These are phyloP conservation scores for Lepisosteus osseus DNA, from an alignment of 2,113 vertebrate species.

Conservation along the genomic window DNA sequence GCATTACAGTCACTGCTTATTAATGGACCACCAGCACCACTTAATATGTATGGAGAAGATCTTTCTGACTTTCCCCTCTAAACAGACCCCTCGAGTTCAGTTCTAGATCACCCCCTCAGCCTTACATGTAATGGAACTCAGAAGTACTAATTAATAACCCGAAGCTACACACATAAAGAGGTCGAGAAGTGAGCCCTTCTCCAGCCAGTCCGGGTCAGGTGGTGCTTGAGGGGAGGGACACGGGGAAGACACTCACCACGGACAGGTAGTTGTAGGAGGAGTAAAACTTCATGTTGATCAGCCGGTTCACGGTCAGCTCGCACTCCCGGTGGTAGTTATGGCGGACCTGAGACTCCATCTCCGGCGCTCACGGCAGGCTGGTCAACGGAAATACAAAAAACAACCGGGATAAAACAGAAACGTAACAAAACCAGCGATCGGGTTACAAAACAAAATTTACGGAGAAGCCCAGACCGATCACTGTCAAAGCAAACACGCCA, in stretches of 20 bases:
- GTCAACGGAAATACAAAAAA: slow-evolving; percentile 37
- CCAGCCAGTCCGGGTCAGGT: too few species aligned
- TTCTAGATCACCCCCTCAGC: too few species aligned
- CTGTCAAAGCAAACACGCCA: slow-evolving; percentile 78
- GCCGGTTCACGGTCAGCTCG: slow-evolving; percentile 71
- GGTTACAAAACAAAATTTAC: not conserved
- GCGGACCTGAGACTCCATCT: slow-evolving; percentile 69
- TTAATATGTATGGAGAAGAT: too few species aligned
- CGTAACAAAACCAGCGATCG: not conserved
- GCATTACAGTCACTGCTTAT: too few species aligned
- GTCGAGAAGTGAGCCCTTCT: too few species aligned
- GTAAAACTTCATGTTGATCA: slow-evolving; percentile 77
- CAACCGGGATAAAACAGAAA: slow-evolving; percentile 23
- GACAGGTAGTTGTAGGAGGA: slow-evolving; percentile 77
- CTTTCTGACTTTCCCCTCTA: too few species aligned
- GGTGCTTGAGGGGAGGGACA: not conserved
- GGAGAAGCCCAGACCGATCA: slow-evolving; percentile 76
- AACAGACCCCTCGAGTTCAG: too few species aligned
- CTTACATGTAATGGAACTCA: too few species aligned
- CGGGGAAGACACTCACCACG: slow-evolving; percentile 61
- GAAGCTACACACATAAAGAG: too few species aligned
- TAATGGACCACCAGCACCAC: too few species aligned
- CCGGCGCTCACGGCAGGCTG: slow-evolving; percentile 25
- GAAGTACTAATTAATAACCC: too few species aligned
- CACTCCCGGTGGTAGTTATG: slow-evolving; percentile 79